These are phyloP conservation scores for Autographa gamma DNA, from an alignment of 2,888 invertebrate genomes.

Conservation along the genomic window DNA sequence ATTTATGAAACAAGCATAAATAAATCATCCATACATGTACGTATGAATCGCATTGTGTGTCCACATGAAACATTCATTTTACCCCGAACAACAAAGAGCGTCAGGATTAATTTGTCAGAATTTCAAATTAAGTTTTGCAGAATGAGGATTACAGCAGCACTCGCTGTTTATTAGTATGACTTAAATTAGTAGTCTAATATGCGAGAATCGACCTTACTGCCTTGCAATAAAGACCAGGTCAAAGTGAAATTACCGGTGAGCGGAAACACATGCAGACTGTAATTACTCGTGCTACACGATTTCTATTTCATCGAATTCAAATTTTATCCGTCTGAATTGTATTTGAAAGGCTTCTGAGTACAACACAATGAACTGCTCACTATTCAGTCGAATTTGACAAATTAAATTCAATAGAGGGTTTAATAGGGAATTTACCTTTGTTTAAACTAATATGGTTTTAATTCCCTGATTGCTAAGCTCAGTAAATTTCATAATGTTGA, in stretches of 20 bases:
- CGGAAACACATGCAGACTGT: background rate
- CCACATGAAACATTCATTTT: constrained; percentile 1
- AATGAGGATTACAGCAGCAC: background rate
- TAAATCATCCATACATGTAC: background rate
- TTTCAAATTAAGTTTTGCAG: background rate
- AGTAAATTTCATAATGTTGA: too few species aligned
- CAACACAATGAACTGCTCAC: background rate
- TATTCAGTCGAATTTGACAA: too few species aligned
- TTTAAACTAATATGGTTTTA: too few species aligned
- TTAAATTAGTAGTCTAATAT: background rate
- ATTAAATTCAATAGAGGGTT: too few species aligned
- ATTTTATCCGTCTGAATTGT: background rate
- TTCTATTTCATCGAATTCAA: background rate
- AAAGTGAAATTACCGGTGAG: background rate
- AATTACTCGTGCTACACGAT: background rate
- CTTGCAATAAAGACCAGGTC: background rate
- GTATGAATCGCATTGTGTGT: background rate
- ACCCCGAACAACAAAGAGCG: background rate
- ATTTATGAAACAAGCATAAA: background rate
- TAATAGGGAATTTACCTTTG: too few species aligned
- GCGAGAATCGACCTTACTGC: background rate
- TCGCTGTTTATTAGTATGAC: background rate
- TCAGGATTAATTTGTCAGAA: constrained; percentile 1
- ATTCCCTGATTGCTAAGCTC: too few species aligned
- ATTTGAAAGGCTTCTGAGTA: background rate